Percentiles rank a stretch among this genome's conserved stretches.
These are phyloP conservation scores for Fistularia tabacaria DNA, from an alignment of 2,797 vertebrate genomes.

Conservation along the genomic window DNA sequence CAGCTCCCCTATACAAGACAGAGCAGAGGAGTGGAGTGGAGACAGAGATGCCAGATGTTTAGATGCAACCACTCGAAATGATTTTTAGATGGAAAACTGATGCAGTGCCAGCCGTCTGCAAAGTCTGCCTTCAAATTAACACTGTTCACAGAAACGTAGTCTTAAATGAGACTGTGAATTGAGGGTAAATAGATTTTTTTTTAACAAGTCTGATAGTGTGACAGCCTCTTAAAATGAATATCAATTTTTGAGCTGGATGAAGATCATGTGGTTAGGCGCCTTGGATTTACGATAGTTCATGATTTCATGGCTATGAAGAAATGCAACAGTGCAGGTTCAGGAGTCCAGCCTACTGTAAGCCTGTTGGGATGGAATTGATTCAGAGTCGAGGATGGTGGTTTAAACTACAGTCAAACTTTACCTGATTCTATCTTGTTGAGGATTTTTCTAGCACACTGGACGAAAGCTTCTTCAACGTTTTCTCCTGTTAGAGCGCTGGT, in stretches of 20 bases:
- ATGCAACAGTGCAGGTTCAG: too few species aligned
- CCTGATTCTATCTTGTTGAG: constrained; percentile 95
- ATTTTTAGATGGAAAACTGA: background rate
- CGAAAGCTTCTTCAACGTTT: constrained; percentile 91
- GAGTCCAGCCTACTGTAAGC: constrained; percentile 2
- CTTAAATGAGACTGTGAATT: too few species aligned
- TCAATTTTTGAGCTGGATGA: too few species aligned
- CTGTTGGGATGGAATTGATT: constrained; percentile 16
- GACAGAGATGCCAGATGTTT: background rate
- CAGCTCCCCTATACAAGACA: constrained; percentile 79
- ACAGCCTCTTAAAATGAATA: too few species aligned
- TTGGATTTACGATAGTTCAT: too few species aligned
- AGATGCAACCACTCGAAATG: background rate
- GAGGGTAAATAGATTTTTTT: too few species aligned
- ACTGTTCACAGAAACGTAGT: too few species aligned
- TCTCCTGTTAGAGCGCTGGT: constrained; percentile 92
- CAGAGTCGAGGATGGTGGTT: background rate
- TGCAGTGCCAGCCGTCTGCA: background rate
- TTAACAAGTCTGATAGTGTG: too few species aligned
- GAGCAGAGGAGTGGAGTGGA: too few species aligned
- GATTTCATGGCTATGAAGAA: too few species aligned
- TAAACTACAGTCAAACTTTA: constrained; percentile 35
- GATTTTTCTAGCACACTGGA: constrained; percentile 92
- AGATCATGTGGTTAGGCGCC: too few species aligned
- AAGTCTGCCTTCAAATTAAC: too few species aligned